These are phyloP conservation scores for Hypocryptadius cinnamomeus DNA, from an alignment of 2,113 vertebrate species.

Conservation along the genomic window DNA sequence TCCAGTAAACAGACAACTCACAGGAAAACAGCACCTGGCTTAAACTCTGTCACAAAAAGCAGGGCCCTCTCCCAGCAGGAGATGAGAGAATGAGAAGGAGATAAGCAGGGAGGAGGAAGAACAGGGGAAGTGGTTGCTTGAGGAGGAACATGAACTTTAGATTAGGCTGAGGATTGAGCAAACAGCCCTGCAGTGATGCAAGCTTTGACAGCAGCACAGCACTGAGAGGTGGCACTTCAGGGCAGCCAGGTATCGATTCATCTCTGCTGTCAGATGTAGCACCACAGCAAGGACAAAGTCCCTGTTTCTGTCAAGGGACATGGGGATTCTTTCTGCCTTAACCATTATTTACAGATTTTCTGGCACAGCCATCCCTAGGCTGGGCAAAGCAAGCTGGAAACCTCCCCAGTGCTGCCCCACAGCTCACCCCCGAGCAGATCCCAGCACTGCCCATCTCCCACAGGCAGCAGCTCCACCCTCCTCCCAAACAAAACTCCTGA, in stretches of 20 bases:
- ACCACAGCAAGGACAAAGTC: not conserved
- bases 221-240: not conserved
- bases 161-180: not conserved
- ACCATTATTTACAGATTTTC: not conserved
- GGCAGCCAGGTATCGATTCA: not conserved
- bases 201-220: not conserved
- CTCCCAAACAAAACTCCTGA: not conserved
- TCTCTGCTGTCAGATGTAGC: not conserved
- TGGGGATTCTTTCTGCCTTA: not conserved
- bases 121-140: not conserved
- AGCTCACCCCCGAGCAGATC: not conserved
- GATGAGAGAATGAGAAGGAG: not conserved
- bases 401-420: not conserved
- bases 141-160: not conserved
- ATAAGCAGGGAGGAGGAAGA: not conserved
- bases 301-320: not conserved
- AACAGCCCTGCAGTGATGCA: not conserved
- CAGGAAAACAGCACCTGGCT: not conserved
- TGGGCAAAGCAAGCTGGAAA: not conserved
- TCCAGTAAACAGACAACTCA: not conserved
- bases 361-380: not conserved
- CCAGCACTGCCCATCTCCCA: not conserved
- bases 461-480: not conserved
- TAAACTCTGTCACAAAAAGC: not conserved
- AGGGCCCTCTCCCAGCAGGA: not conserved